Percentiles rank a stretch among this genome's conserved stretches.
Evolutionary conservation across 2,113 vertebrate genomes (phyloP).

Genomic region (Myrmecobius fasciatus): DNA sequence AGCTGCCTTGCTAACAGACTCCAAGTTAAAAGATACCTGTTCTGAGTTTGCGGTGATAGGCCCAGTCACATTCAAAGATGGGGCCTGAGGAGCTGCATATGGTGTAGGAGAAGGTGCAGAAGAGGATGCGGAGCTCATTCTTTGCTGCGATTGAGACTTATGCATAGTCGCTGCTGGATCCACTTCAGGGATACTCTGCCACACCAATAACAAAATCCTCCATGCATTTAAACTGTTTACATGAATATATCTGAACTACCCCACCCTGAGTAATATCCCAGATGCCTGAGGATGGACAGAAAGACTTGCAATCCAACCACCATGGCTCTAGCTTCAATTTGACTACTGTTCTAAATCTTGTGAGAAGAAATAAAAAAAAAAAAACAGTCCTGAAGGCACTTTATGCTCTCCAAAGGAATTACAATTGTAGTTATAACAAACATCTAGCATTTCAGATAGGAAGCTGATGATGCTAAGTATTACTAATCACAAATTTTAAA

Average conservation of each 20-base stretch:
- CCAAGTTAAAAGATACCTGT: conserved; percentile 87
- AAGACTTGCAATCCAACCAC: not conserved
- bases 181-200: conserved; percentile 91
- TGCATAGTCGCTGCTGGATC: conserved; percentile 90
- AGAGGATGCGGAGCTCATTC: conserved; percentile 81
- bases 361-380: not conserved
- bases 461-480: not conserved
- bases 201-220: conserved; percentile 66
- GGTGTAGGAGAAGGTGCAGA: conserved; percentile 81
- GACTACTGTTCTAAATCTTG: not conserved
- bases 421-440: not conserved
- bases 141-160: conserved; percentile 86
- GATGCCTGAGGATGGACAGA: not conserved
- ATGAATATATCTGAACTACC: not conserved
- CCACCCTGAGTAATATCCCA: not conserved
- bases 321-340: not conserved
- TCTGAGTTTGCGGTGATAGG: conserved; percentile 94
- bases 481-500: not conserved
- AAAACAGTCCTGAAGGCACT: not conserved
- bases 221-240: conserved; percentile 41
- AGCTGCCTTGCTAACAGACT: not conserved
- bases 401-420: not conserved
- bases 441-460: not conserved
- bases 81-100: conserved; percentile 85
- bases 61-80: conserved; percentile 87